Evolutionary conservation across 2,888 invertebrate species (phyloP).

Genomic region (Crocallis elinguaria): DNA sequence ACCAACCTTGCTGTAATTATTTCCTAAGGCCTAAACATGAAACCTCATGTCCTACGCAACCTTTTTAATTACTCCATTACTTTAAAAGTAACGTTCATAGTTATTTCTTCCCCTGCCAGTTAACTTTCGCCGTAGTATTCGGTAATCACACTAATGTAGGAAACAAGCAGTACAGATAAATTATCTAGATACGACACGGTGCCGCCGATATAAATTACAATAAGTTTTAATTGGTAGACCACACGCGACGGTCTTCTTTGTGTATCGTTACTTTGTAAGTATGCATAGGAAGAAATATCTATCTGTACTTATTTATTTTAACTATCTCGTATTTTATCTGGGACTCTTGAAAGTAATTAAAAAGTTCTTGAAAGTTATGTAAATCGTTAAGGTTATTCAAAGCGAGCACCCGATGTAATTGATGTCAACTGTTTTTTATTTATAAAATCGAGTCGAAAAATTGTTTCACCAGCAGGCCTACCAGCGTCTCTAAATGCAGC

Average conservation of each 20-base stretch:
- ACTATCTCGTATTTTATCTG: slow-evolving; percentile 4
- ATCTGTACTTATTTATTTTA: slow-evolving; percentile 12
- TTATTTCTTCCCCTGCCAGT: slow-evolving; percentile 12
- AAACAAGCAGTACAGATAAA: slow-evolving; percentile 53
- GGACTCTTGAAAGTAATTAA: neutral
- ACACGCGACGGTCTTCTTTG: slow-evolving; percentile 60
- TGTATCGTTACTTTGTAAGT: slow-evolving; percentile 22
- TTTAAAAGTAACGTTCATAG: slow-evolving; percentile 12
- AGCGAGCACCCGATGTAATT: neutral
- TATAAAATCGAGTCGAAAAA: no score
- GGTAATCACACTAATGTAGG: slow-evolving; percentile 51
- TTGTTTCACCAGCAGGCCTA: no score
- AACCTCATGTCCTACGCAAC: neutral
- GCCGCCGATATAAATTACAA: slow-evolving; percentile 62
- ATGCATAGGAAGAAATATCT: slow-evolving; percentile 33
- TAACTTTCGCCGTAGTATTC: slow-evolving; percentile 33
- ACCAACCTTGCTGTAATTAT: no score
- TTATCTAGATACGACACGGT: slow-evolving; percentile 49
- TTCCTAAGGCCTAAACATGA: neutral
- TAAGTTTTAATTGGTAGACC: slow-evolving; percentile 75
- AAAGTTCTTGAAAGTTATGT: neutral
- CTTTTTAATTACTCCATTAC: slow-evolving; percentile 20
- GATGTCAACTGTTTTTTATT: no score
- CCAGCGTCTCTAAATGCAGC: no score
- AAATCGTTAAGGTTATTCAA: no score